phyloP scores from a whole-genome alignment of 2,113 vertebrate species.

The Heteronetta atricapilla region DNA sequence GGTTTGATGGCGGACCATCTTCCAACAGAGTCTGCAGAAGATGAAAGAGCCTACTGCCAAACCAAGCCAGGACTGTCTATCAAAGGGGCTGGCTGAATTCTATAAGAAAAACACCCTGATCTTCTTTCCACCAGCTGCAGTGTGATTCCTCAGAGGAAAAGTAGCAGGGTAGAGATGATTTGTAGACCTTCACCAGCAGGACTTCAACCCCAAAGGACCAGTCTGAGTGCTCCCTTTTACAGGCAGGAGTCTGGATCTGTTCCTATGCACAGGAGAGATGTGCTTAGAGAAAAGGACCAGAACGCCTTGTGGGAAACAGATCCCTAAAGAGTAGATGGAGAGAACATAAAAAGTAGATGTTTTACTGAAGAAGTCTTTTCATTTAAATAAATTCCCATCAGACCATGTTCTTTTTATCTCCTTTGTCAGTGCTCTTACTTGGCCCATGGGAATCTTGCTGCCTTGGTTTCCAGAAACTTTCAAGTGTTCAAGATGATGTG shows the following conservation, averaged over 20 bases:
- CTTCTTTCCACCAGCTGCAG: not conserved
- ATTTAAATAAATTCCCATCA: not conserved
- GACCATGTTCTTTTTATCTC: not conserved
- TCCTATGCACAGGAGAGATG: not conserved
- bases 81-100: not conserved
- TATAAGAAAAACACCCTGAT: not conserved
- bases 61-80: not conserved
- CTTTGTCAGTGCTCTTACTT: not conserved
- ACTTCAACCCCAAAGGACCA: not conserved
- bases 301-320: not conserved
- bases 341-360: not conserved
- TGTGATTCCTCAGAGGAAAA: not conserved
- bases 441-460: not conserved
- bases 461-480: not conserved
- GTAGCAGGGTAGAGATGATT: not conserved
- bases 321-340: not conserved
- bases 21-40: not conserved
- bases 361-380: not conserved
- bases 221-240: not conserved
- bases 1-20: accelerated
- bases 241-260: not conserved
- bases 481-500: not conserved
- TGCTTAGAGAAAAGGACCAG: not conserved
- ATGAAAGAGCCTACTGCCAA: not conserved
- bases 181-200: not conserved